Evolutionary conservation across 2,888 invertebrate genomes (phyloP), one percentile per base, ranked within the genome.

Genomic region (Drosophila meridionalis): DNA sequence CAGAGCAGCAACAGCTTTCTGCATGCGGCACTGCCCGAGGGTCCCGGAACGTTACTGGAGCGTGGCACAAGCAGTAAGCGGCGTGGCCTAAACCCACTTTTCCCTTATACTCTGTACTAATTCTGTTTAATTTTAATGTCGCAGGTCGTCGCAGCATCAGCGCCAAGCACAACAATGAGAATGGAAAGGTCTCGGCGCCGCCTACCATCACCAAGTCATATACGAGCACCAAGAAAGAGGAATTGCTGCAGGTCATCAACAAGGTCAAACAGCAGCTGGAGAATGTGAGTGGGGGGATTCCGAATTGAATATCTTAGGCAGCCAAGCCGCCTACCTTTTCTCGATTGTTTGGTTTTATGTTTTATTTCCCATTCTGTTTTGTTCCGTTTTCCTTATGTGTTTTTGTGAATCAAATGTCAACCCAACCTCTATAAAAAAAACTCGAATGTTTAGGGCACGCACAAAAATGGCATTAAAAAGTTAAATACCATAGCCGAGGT

Each of bases 251-350:
- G 91, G 94, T 97, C 86, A 96, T 97, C 83, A 95, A 97, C 89
- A 97, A 98, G 93, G 97, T 97, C 0, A 95, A 97, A 90, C 95
- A 96, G 80, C 97, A 97, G 93, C 93, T 98, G 74, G 97, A 98
- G 94, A 98, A 96, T 92, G 98, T 98, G 93, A 95, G 96, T 94
- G 57, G 32, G n/a, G 50, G 30, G 14, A 14, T 50, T 45, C 8
- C 30, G 34, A 38, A 47, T 38, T 55, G 42, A 36, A 7, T 20
- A 20, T 52, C 53, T 0, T 1, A 43, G 30, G 7, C 43, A 9
- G 52, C 36, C 11, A 32, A 26, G 1, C 34, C 14, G 43, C n/a
- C 32, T n/a, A 30, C 48, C 48, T 36, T 38, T 4, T 45, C 28
- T 4, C 58, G 12, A 36, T 40, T 40, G 28, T 36, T 70, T 68